Percentiles rank a stretch among this genome's conserved stretches.
Conservation (phyloP, 2,888 invertebrate species). For the Drosophila ezoana region DNA sequence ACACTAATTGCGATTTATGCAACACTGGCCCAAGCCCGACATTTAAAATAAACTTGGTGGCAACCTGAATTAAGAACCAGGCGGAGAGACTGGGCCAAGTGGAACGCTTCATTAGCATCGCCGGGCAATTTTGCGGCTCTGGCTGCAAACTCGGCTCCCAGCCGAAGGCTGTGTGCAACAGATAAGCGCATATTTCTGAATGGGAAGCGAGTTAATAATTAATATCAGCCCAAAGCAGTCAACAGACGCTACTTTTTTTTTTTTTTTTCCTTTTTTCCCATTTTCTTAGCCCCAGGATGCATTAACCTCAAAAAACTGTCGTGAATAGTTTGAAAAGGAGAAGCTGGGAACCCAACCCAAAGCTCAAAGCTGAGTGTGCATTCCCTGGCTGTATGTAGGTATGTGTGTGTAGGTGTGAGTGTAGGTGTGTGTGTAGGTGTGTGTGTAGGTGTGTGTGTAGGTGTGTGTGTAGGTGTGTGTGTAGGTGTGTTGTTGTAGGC, state of each 20-base stretch:
- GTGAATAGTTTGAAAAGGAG: slow-evolving; percentile 64
- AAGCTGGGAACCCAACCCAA: not conserved
- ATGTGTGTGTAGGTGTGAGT: too few species aligned
- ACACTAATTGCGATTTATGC: not conserved
- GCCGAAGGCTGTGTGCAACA: slow-evolving; percentile 71
- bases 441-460: too few species aligned
- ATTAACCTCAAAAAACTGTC: slow-evolving; percentile 72
- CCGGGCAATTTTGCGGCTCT: slow-evolving; percentile 26
- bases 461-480: not conserved
- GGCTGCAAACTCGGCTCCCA: slow-evolving; percentile 17
- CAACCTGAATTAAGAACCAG: slow-evolving; percentile 18
- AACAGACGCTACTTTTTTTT: slow-evolving; percentile 22
- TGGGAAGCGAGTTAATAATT: slow-evolving; percentile 72
- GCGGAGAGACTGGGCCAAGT: slow-evolving; percentile 12
- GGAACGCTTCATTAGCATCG: slow-evolving; percentile 71
- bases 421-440: too few species aligned
- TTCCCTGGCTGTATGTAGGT: too few species aligned
- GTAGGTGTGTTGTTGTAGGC: slow-evolving; percentile 47
- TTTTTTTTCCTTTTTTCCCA: too few species aligned
- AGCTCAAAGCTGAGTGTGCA: too few species aligned
- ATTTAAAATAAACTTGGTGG: slow-evolving; percentile 2
- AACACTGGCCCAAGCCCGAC: not conserved
- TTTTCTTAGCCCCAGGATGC: slow-evolving; percentile 68
- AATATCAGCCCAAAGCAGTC: slow-evolving; percentile 70
- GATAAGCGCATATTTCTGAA: slow-evolving; percentile 66